Conservation (phyloP, 2,113 vertebrate species). For the Scophthalmus maximus region DNA sequence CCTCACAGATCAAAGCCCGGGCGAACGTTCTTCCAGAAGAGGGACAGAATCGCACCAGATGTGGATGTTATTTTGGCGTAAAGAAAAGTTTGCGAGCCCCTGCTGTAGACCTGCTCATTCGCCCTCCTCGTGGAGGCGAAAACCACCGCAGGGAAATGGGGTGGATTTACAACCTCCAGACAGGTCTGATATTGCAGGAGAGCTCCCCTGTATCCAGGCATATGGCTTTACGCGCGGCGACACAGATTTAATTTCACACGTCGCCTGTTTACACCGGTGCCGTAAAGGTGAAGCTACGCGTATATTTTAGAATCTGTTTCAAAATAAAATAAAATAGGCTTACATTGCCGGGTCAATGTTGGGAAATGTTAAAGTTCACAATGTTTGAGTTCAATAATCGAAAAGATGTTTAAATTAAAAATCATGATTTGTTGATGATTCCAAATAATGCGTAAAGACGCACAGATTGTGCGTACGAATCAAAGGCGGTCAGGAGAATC, state of each 20-base stretch:
- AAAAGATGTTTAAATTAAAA: too few species aligned
- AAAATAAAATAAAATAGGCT: too few species aligned
- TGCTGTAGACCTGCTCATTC: background rate
- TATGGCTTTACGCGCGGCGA: conserved; percentile 19
- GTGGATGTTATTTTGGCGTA: conserved; percentile 33
- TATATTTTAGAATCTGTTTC: too few species aligned
- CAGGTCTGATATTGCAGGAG: conserved; percentile 41
- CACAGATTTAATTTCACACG: background rate
- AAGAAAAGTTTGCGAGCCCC: conserved; percentile 43
- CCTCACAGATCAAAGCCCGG: conserved; percentile 4
- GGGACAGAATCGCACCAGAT: background rate
- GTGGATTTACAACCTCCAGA: conserved; percentile 12
- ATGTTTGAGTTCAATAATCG: background rate
- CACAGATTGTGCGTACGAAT: background rate
- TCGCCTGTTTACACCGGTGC: background rate
- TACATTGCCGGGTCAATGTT: too few species aligned
- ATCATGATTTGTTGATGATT: too few species aligned
- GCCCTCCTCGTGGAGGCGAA: background rate
- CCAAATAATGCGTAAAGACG: background rate
- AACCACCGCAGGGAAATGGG: background rate
- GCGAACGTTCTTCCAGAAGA: background rate
- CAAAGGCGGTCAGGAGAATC: background rate
- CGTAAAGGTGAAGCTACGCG: background rate
- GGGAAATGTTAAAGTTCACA: too few species aligned
- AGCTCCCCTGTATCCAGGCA: background rate